Base-by-base conservation (phyloP, 2,797 vertebrate genomes). In the Chiloscyllium punctatum region DNA sequence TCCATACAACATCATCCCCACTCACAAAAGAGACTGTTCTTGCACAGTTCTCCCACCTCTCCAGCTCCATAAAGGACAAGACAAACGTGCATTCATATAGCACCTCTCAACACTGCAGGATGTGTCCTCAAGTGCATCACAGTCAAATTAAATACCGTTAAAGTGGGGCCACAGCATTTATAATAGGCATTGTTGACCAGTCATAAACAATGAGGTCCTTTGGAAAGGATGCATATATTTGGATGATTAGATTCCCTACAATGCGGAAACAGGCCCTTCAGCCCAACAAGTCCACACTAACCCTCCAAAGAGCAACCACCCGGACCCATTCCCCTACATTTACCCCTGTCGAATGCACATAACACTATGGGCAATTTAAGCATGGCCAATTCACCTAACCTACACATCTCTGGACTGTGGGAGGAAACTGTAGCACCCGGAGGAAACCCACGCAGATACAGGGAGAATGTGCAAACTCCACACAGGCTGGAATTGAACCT, bases 171-270 rank as follows among this genome's bases (percentile, higher is more conserved):
- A 37, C 79, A 37, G n/a, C 33, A 4, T 16, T n/a, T n/a, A 79
- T 11, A 4, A 13, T 13, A 4, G 79, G 21, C 1, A 1, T 1
- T 88, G 48, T 7, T 8, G 9, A 57, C 86, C 57, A 2, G 27
- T 11, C 7, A 25, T 8, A 5, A 62, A 62, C 11, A 6, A 25
- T 1, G 8, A 9, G 5, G 0, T 23, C 23, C 0, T 8, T 11
- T 13, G 48, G 53, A 51, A 88, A 51, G 51, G 57, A 62, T 27
- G 2, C 16, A 27, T 9, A 9, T 13, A 27, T 88, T 88, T 51
- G 9, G 48, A 88, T 53, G 2, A 11, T 48, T 48, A 48, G 42
- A 48, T 48, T 48, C 42, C 0, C 42, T 48, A 48, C 42, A 48
- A 48, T 48, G 42, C 42, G 1, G 42, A 48, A 48, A 48, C 42